Evolutionary conservation across 2,113 vertebrate species (phyloP).

Genomic region (Ctenodactylus gundi): DNA sequence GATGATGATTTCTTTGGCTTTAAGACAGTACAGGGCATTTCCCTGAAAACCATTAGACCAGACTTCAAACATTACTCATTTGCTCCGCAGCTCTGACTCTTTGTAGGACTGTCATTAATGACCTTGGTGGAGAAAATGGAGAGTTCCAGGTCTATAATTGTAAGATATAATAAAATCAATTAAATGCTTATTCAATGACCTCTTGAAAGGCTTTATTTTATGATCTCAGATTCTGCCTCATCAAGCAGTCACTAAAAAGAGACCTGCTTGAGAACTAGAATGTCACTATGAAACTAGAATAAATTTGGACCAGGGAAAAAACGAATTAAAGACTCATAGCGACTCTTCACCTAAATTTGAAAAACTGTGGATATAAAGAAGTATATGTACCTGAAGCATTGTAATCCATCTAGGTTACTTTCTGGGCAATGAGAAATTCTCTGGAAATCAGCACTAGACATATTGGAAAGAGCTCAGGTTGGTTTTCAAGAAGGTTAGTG

Average conservation of each 20-base stretch:
- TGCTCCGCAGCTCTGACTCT: conserved; percentile 5
- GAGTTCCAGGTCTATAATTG: conserved; percentile 54
- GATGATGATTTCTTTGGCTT: background rate
- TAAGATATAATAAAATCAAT: conserved; percentile 56
- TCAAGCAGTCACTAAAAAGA: conserved; percentile 51
- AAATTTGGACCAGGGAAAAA: conserved; percentile 17
- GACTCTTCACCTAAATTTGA: background rate
- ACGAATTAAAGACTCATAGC: background rate
- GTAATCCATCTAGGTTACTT: background rate
- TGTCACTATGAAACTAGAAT: conserved; percentile 4
- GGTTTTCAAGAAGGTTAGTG: background rate
- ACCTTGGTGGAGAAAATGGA: conserved; percentile 49
- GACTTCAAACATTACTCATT: conserved; percentile 45
- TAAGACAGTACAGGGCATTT: background rate
- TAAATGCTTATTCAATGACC: conserved; percentile 52
- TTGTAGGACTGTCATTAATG: conserved; percentile 43
- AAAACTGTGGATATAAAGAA: background rate
- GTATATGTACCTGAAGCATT: background rate
- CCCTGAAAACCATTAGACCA: background rate
- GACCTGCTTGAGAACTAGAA: conserved; percentile 31
- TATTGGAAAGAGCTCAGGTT: background rate
- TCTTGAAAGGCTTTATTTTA: conserved; percentile 56
- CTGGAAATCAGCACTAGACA: background rate
- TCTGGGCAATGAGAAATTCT: background rate
- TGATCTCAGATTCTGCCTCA: conserved; percentile 27